phyloP scores from a whole-genome alignment of 2,888 invertebrate species.

The Acanthacorydalis orientalis region DNA sequence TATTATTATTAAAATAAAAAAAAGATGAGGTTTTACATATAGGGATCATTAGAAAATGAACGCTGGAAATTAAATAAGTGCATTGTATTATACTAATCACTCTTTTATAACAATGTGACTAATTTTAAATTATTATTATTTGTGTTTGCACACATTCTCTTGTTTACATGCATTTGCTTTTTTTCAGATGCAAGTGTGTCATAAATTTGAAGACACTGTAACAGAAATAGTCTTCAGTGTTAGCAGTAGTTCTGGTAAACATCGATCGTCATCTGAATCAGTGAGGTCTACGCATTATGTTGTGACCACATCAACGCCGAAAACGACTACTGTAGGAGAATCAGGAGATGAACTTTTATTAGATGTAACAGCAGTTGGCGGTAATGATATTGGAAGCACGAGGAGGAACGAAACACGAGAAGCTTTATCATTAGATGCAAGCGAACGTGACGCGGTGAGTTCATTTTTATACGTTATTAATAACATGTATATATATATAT shows the following conservation, averaged over 20 bases:
- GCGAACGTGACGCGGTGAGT: slow-evolving; percentile 62
- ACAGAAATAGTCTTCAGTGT: slow-evolving; percentile 24
- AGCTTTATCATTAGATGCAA: slow-evolving; percentile 54
- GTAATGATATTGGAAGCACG: neutral
- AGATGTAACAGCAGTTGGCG: slow-evolving; percentile 60
- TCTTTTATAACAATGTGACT: no score
- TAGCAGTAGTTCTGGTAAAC: slow-evolving; percentile 18
- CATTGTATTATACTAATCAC: no score
- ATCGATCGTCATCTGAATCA: neutral
- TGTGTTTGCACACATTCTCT: no score
- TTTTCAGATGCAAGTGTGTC: no score
- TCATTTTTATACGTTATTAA: slow-evolving; percentile 3
- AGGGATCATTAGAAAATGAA: no score
- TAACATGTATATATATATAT: slow-evolving; percentile 2
- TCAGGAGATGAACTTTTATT: slow-evolving; percentile 55
- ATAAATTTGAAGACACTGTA: slow-evolving; percentile 15
- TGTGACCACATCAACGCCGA: neutral
- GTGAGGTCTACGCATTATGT: neutral
- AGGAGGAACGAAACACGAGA: slow-evolving; percentile 49
- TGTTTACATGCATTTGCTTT: no score
- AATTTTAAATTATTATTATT: no score
- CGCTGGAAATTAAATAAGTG: no score
- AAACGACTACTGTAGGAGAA: slow-evolving; percentile 29
- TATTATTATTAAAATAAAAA: no score
- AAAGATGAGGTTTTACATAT: no score